Evolutionary conservation across 2,797 vertebrate genomes (phyloP), one percentile per base, ranked within the genome.

Genomic region (Simalia tracyae): DNA sequence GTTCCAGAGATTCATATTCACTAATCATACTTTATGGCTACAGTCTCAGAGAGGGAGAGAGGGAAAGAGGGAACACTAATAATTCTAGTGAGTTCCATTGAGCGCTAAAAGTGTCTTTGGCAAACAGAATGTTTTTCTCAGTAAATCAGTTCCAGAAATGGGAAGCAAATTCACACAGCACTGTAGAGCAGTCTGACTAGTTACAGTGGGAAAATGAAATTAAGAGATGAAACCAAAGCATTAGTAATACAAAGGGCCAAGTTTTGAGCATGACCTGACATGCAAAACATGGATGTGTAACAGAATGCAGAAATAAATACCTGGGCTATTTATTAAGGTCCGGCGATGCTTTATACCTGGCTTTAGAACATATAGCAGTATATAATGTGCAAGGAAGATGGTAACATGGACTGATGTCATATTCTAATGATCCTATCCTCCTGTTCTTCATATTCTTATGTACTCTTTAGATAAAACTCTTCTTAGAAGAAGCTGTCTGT

Each of bases 1-100:
- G 91, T 46, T 94, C 95, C 56, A 36, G 72, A 89, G 9, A 93
- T 95, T 96, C 92, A 89, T 92, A 22, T n/a, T 94, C 86, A 92
- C 87, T 94, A 92, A 57, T 66, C 12, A 1, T 76, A 66, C 90
- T 93, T 95, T 92, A 86, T 93, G 28, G 86, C 59, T 94, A 56
- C 19, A 93, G 66, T 95, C 15, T 89, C 2, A 28, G 19, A 85
- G 11, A 86, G 56, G 87, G 87, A 84, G 28, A 60, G 19, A 76
- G 56, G 87, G 87, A 84, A 36, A 60, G 17, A 76, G 19, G 42
- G 56, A 86, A 88, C 0, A 0, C 1, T 81, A 8, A 66, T 89
- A 88, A 91, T n/a, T 68, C 28, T 66, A 10, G 89, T 9, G 14
- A 91, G 7, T 72, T 14, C 42, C 61, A 24, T 90, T 91, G 1